A percentile compares a stretch with the other conserved stretches of the same genome.
Evolutionary conservation across 2,888 invertebrate species (phyloP).

Genomic region (Deroplatys truncata): DNA sequence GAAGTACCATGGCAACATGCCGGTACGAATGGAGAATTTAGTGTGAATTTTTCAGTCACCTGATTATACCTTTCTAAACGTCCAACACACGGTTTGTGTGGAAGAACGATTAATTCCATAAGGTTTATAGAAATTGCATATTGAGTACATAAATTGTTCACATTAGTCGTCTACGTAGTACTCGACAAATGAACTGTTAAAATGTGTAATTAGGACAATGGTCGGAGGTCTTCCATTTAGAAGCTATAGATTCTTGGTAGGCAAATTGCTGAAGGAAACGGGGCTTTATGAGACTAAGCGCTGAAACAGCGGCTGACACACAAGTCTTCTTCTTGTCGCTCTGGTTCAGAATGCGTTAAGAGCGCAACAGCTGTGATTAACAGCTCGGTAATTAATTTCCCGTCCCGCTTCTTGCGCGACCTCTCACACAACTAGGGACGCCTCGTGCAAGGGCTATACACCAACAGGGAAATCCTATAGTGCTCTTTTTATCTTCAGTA

Average conservation of each 20-base stretch:
- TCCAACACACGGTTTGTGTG: no score
- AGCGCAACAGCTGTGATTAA: slow-evolving; percentile 19
- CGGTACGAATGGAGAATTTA: no score
- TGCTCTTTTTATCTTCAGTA: not conserved
- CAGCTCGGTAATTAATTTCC: slow-evolving; percentile 23
- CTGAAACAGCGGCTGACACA: not conserved
- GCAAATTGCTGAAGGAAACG: not conserved
- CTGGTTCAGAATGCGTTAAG: not conserved
- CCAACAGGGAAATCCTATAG: not conserved
- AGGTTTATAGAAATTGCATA: no score
- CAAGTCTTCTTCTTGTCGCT: not conserved
- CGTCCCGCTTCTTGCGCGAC: not conserved
- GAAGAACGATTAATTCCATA: no score
- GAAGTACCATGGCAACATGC: no score
- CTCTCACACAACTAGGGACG: not conserved
- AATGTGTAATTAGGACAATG: no score
- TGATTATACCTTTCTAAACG: no score
- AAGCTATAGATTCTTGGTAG: not conserved
- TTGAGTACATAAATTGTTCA: no score
- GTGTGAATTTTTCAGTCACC: no score
- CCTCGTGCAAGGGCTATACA: not conserved
- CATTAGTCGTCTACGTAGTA: no score
- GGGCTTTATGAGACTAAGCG: not conserved
- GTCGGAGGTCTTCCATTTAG: no score
- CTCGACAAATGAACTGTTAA: no score